Conservation (phyloP, 37 sponge, comb jelly and placozoan genomes). For the Ianthella basta region DNA sequence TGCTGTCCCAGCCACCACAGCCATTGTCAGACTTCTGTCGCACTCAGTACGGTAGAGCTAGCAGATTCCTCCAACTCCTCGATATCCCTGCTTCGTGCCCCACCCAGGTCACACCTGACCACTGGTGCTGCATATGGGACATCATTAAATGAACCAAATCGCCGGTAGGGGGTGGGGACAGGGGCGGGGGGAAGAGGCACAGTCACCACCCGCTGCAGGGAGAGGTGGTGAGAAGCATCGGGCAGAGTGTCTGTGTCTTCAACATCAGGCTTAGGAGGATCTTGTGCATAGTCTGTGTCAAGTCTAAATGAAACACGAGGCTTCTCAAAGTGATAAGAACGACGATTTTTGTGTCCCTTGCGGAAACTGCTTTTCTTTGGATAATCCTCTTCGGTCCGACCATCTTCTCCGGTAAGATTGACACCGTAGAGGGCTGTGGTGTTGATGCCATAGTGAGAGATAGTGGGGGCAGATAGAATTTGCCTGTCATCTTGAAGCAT, state of each 20-base stretch:
- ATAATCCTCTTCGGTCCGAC: no score
- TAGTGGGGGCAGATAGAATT: no score
- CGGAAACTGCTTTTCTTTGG: constrained; percentile 9
- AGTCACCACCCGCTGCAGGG: not conserved
- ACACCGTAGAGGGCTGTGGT: no score
- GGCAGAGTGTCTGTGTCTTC: not conserved
- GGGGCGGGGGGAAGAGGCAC: not conserved
- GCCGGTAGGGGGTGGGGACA: constrained; percentile 25
- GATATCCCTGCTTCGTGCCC: no score
- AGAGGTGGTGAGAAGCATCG: not conserved
- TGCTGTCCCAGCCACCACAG: no score
- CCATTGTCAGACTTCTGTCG: no score
- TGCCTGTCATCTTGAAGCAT: no score
- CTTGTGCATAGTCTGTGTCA: not conserved
- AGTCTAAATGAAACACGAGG: constrained; percentile 20
- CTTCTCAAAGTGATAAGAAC: constrained; percentile 24
- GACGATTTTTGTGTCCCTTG: not conserved
- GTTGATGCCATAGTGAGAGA: no score
- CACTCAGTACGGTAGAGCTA: no score
- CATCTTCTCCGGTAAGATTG: no score
- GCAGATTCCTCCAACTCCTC: no score
- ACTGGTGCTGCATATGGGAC: not conserved
- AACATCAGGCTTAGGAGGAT: no score
- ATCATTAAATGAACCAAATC: constrained; percentile 9
- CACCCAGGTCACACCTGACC: not conserved